phyloP scores from a whole-genome alignment of 2,113 vertebrate genomes.

The Peromyscus californicus region DNA sequence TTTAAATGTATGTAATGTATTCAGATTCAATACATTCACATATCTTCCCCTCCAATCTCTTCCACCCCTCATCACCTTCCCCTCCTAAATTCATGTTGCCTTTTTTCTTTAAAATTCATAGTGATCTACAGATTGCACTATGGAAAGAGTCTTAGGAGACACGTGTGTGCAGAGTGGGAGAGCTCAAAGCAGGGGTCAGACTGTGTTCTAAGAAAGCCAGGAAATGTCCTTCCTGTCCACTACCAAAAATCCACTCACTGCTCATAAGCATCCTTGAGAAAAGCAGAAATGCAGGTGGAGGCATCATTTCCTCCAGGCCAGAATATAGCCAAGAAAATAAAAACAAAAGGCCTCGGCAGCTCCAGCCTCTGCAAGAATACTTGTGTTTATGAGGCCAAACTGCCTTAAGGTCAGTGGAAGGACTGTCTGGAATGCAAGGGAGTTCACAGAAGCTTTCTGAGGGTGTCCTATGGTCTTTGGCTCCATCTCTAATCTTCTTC shows the following conservation, averaged over 20 bases:
- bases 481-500: neutral
- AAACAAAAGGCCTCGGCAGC: neutral
- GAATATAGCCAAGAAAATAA: neutral
- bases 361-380: neutral
- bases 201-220: slow-evolving; percentile 46
- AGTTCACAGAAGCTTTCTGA: fast-evolving
- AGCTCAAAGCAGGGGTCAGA: slow-evolving; percentile 44
- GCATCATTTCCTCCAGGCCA: slow-evolving; percentile 57
- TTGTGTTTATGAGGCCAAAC: fast-evolving
- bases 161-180: neutral
- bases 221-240: slow-evolving; percentile 21
- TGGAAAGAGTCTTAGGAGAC: slow-evolving; percentile 23
- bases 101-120: neutral
- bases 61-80: too few species aligned
- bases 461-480: too few species aligned
- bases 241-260: slow-evolving; percentile 10
- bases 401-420: neutral
- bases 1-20: neutral
- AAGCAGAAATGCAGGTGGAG: slow-evolving; percentile 44
- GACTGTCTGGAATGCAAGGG: neutral
- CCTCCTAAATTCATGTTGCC: neutral
- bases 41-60: neutral
- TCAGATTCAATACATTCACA: neutral
- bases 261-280: slow-evolving; percentile 46
- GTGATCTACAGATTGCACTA: slow-evolving; percentile 38